phyloP scores from a whole-genome alignment of 1,140 invertebrate genomes.

The Heliconius eleuchia region DNA sequence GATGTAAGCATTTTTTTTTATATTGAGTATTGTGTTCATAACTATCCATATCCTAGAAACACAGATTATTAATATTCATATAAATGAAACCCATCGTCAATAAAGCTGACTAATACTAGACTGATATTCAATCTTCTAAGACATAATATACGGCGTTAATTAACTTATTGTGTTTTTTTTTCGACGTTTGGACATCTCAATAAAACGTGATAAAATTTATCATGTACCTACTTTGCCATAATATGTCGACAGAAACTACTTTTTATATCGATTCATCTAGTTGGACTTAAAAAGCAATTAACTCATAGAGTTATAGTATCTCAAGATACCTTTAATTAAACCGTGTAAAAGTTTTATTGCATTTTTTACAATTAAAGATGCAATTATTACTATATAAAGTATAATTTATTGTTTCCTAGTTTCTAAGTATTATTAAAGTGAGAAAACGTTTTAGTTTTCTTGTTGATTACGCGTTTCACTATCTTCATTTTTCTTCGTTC shows the following conservation, averaged over 20 bases:
- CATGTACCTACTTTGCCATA: neutral
- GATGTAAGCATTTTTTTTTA: too few species aligned
- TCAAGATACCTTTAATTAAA: conserved; percentile 2
- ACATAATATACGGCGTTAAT: neutral
- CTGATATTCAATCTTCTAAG: too few species aligned
- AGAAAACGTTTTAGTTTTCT: too few species aligned
- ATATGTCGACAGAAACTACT: neutral
- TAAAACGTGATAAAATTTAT: conserved; percentile 1
- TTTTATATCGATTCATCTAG: neutral
- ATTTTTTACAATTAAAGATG: neutral
- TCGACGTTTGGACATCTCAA: neutral
- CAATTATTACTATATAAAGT: neutral
- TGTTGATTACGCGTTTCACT: too few species aligned
- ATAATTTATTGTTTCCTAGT: neutral
- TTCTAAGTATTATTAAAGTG: too few species aligned
- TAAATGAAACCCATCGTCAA: too few species aligned
- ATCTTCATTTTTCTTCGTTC: too few species aligned
- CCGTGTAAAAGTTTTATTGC: neutral
- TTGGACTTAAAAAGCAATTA: neutral
- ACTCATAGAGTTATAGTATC: neutral
- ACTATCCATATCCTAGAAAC: too few species aligned
- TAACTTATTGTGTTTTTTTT: neutral
- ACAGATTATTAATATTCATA: too few species aligned
- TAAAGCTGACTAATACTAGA: too few species aligned
- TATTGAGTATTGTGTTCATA: too few species aligned